Evolutionary conservation across 2,113 vertebrate species (phyloP), one percentile per base, ranked within the genome.

Genomic region (Fregetta grallaria): DNA sequence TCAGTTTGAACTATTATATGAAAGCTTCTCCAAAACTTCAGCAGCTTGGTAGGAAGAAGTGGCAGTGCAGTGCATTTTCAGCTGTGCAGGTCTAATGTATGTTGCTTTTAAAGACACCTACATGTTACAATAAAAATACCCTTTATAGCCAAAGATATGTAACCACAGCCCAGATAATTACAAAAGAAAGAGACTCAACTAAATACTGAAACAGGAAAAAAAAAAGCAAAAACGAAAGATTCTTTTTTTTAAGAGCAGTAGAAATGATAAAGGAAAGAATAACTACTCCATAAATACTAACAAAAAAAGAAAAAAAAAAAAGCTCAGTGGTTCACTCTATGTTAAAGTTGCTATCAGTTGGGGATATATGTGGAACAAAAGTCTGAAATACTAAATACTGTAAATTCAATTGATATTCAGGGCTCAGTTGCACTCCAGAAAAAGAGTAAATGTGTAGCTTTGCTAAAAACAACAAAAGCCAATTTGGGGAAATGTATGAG

Each of bases 61-160:
- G 55, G 71, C 61, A 87, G 25, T 84, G 96, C 42, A 80, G 61
- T 89, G 44, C 36, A 17, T 75, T 92, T 71, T 97, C 76, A 90
- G 63, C 76, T 95, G 6, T 59, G 63, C 68, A 92, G 63, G 61
- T 93, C 44, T 92, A 75, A 90, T 42, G 66, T 77, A 14, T 62
- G 29, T 92, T 96, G 75, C 77, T 95, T 96, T 94, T 93, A 72
- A 88, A 86, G 61, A 92, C 76, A 90, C 32, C 86, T 89, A 70
- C 25, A 2, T 84, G 23, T 94, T 89, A 62, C 55, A 96, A 79
- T 70, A 92, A 95, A 97, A 96, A 75, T 88, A 94, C 17, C 14
- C 63, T 53, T 75, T 89, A 16, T 38, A 96, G 88, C 79, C 82
- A 47, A 95, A 86, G 90, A 74, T 75, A 23, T 1, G 15, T 89